A percentile compares a stretch with the other conserved stretches of the same genome.
These are phyloP conservation scores for Orbicella faveolata DNA, from an alignment of 64 coral and sea anemone genomes.

Conservation along the genomic window DNA sequence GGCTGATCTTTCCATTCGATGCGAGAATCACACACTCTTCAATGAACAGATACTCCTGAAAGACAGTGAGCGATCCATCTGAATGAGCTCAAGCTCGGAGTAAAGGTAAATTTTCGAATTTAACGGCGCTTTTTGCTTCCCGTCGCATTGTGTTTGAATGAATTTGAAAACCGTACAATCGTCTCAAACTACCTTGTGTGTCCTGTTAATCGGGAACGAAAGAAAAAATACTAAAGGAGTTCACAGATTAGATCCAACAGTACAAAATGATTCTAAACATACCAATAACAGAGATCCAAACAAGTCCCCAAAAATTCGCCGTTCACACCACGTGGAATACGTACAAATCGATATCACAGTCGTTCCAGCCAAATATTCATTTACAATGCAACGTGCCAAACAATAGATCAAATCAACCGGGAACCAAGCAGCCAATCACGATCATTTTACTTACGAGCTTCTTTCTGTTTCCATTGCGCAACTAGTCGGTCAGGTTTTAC, in stretches of 20 bases:
- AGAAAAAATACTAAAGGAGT: background rate
- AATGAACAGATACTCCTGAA: background rate
- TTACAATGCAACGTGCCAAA: background rate
- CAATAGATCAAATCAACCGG: conserved; percentile 12
- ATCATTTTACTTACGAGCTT: background rate
- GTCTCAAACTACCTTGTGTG: background rate
- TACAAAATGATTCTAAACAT: conserved; percentile 17
- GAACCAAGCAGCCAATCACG: conserved; percentile 2
- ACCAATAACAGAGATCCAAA: conserved; percentile 38
- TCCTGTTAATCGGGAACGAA: background rate
- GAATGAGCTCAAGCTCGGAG: background rate
- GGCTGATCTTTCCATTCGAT: background rate
- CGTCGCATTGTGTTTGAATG: conserved; percentile 1
- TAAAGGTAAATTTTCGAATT: background rate
- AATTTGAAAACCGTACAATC: background rate
- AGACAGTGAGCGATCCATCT: background rate
- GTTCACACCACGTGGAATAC: conserved; percentile 41
- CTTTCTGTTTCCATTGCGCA: background rate
- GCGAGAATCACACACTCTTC: background rate
- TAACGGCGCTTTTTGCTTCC: conserved; percentile 9
- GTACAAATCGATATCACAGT: background rate
- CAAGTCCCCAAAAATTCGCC: background rate
- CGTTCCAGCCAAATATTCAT: background rate
- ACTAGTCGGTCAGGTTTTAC: conserved; percentile 2
- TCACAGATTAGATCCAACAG: background rate